A percentile compares a stretch with the other conserved stretches of the same genome.
phyloP scores from a whole-genome alignment of 1,140 invertebrate species.

The Drosophila kanapiae region DNA sequence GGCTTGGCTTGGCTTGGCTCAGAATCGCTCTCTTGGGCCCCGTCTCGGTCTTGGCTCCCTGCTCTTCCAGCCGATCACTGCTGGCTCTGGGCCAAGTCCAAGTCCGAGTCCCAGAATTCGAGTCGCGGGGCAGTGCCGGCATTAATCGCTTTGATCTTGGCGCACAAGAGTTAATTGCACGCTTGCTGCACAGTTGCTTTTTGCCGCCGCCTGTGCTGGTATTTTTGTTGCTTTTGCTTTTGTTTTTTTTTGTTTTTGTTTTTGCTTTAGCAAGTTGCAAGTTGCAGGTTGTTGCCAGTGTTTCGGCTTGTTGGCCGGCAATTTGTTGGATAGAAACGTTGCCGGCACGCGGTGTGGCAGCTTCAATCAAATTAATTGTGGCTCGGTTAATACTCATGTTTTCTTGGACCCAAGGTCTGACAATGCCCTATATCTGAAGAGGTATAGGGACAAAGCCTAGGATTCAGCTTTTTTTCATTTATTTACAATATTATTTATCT shows the following conservation, averaged over 20 bases:
- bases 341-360: conserved; percentile 77
- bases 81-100: conserved; percentile 18
- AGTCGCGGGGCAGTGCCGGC: conserved; percentile 54
- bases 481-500: too few relatives aligned
- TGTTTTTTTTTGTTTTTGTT: conserved; percentile 40
- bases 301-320: conserved; percentile 42
- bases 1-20: conserved; percentile 27
- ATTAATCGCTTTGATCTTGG: conserved; percentile 85
- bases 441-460: too few relatives aligned
- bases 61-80: background rate
- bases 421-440: too few relatives aligned
- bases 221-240: conserved; percentile 21
- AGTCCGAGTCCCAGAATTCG: conserved; percentile 4
- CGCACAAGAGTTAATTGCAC: conserved; percentile 84
- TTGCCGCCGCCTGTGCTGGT: conserved; percentile 13
- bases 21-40: conserved; percentile 5
- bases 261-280: conserved; percentile 12
- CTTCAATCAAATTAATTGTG: conserved; percentile 84
- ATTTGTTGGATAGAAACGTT: conserved; percentile 76
- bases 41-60: conserved; percentile 8
- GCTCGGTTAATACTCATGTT: conserved; percentile 25
- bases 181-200: conserved; percentile 78
- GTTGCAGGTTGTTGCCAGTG: conserved; percentile 31
- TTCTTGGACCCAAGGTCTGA: background rate
- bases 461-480: too few relatives aligned